Evolutionary conservation across 2,888 invertebrate genomes (phyloP).

Genomic region (Heliconius cydno): DNA sequence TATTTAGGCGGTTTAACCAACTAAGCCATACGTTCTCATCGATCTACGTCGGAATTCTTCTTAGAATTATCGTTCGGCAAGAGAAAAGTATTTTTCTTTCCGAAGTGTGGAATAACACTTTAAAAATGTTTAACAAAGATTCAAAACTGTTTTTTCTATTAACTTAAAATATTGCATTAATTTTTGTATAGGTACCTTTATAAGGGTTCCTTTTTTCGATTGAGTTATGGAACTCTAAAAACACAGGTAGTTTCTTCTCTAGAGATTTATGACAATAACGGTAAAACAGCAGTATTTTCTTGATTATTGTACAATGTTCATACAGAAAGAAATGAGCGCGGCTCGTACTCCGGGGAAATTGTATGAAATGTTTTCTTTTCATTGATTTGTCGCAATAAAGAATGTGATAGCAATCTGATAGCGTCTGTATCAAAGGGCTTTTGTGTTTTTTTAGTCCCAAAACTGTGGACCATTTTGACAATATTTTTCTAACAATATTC

Average conservation of each 20-base stretch:
- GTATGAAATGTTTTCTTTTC: conserved; percentile 26
- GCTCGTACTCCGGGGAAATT: conserved; percentile 29
- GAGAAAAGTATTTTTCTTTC: too few species aligned
- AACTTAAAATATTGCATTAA: too few species aligned
- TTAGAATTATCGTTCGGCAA: too few species aligned
- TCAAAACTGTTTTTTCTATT: too few species aligned
- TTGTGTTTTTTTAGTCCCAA: conserved; percentile 8
- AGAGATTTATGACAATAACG: conserved; percentile 9
- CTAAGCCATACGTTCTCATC: too few species aligned
- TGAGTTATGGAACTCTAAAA: neutral
- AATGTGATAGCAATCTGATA: conserved; percentile 18
- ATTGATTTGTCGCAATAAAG: conserved; percentile 23
- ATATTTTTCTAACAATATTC: neutral
- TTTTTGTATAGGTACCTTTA: too few species aligned
- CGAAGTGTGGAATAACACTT: too few species aligned
- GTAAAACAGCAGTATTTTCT: conserved; percentile 4
- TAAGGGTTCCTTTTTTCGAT: too few species aligned
- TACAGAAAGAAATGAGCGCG: conserved; percentile 14
- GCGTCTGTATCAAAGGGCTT: neutral
- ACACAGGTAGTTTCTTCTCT: neutral
- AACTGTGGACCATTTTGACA: neutral
- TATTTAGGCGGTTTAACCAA: too few species aligned
- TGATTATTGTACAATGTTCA: conserved; percentile 11
- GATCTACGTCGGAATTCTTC: too few species aligned
- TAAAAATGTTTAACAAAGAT: too few species aligned